Percentiles rank a stretch among this genome's conserved stretches.
These are phyloP conservation scores for Rhinichthys klamathensis DNA, from an alignment of 2,113 vertebrate genomes.

Conservation along the genomic window DNA sequence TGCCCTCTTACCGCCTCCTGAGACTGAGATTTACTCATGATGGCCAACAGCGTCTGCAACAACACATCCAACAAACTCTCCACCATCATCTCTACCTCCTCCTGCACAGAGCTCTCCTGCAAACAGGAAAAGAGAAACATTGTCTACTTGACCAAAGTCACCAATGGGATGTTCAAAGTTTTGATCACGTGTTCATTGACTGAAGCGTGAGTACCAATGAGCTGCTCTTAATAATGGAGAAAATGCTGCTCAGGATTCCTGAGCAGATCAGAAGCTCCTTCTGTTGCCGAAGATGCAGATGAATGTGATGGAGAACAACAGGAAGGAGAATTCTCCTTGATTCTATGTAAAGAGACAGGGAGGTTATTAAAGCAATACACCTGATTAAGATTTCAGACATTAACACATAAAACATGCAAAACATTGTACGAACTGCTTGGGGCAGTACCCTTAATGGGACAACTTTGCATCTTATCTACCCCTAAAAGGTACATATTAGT, in stretches of 20 bases:
- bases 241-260: conserved; percentile 96
- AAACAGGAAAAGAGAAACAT: not conserved
- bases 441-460: not conserved
- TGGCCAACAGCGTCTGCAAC: conserved; percentile 94
- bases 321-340: conserved; percentile 94
- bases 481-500: not conserved
- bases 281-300: conserved; percentile 95
- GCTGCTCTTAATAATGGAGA: conserved; percentile 89
- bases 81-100: conserved; percentile 99
- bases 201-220: conserved; percentile 71
- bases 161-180: not conserved
- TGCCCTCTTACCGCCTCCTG: conserved; percentile 99
- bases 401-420: not conserved
- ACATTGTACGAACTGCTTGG: not conserved
- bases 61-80: conserved; percentile 98
- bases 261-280: conserved; percentile 98
- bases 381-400: not conserved
- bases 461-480: not conserved
- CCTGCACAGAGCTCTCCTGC: conserved; percentile 92
- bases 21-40: conserved; percentile 98
- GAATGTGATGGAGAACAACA: conserved; percentile 96
- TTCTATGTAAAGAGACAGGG: conserved; percentile 73
- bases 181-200: not conserved
- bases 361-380: not conserved
- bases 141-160: not conserved